Evolutionary conservation across 2,113 vertebrate species (phyloP), one percentile per base, ranked within the genome.

Genomic region (Collichthys lucidus): DNA sequence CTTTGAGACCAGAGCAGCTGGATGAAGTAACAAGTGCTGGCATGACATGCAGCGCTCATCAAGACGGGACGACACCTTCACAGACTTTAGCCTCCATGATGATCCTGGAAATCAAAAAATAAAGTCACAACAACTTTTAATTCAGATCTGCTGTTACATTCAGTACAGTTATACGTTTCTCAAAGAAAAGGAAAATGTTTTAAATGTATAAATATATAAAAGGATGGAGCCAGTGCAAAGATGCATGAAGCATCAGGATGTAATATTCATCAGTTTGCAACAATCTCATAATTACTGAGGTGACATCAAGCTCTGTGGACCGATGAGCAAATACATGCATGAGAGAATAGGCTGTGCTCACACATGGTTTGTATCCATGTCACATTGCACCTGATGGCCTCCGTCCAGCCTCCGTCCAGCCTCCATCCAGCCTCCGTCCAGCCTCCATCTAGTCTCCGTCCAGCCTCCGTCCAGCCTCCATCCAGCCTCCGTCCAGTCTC

Each of bases 371-470:
- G 35, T 6, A 44, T 56, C 77, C 35, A 64, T 64, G 68, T 80
- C 59, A 64, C 60, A 24, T 16, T 35, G 44, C 69, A 75, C 70
- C 85, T 79, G 80, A 66, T 29, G 64, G 71, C 72, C 14, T 24
- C 50, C 42, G 9, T 63, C 69, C 66, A 44, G 19, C 62, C 56
- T 17, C 19, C 17, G 42, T 74, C 53, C 53, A 24, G 53, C 53
- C 56, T 17, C 19, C 17, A 29, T 74, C 53, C 53, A 24, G 53
- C 53, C 56, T 17, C 19, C 17, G 42, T 74, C 53, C 53, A 24
- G 53, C 53, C n/a, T n/a, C 19, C 17, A 29, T 74, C 53, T n/a
- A 24, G 53, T n/a, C 56, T 17, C 19, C 17, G 42, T 74, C 53
- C 53, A 24, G 53, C 53, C 56, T 17, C 19, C 17, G 42, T 74